A percentile compares a stretch with the other conserved stretches of the same genome.
Conservation (phyloP, 2,113 vertebrate species). For the Elanus axillaris region DNA sequence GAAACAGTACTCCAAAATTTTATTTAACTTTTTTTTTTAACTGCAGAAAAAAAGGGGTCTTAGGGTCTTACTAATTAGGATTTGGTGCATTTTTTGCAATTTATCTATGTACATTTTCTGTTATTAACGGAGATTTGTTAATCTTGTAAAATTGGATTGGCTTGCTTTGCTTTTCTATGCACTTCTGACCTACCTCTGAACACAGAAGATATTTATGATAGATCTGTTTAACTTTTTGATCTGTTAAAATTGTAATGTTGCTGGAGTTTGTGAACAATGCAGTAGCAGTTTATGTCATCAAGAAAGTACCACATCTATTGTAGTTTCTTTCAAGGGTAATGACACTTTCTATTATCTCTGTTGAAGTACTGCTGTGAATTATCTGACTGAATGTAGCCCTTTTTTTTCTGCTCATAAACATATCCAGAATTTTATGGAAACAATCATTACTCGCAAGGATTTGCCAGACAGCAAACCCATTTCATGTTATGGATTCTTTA, state of each 20-base stretch:
- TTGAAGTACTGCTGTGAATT: not conserved
- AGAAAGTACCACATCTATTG: not conserved
- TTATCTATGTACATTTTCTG: not conserved
- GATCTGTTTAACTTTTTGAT: not conserved
- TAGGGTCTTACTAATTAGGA: not conserved
- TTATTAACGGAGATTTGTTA: not conserved
- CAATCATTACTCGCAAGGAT: not conserved
- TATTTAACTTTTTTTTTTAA: not conserved
- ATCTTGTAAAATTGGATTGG: not conserved
- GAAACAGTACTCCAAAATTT: not conserved
- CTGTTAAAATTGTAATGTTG: not conserved
- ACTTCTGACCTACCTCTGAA: not conserved
- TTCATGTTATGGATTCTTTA: not conserved
- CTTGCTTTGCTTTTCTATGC: not conserved
- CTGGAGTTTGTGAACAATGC: not conserved
- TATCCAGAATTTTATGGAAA: not conserved
- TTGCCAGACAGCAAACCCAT: not conserved
- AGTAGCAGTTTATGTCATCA: not conserved
- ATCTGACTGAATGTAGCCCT: not conserved
- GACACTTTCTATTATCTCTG: not conserved
- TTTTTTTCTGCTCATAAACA: not conserved
- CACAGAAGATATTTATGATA: not conserved
- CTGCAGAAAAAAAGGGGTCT: rapidly evolving
- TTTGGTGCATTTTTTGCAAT: not conserved
- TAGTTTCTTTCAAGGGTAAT: not conserved